Base-by-base conservation (phyloP, 2,113 vertebrate species). In the Piliocolobus tephrosceles region DNA sequence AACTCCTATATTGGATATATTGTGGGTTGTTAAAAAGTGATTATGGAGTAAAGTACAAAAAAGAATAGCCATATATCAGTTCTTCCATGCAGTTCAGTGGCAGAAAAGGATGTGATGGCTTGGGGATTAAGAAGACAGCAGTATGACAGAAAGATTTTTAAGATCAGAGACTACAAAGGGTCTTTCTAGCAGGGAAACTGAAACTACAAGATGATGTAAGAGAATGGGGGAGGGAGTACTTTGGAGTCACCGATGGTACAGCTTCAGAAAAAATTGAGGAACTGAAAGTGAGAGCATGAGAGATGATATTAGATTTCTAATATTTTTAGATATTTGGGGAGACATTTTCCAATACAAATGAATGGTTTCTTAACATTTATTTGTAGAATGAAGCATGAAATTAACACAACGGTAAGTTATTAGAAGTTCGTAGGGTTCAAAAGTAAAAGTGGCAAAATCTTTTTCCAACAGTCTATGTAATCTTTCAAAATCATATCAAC, bases 401-500 rank as follows among this genome's bases (percentile, higher is more conserved):
- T 16, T 52, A 64, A 81, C 13, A 75, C 0, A 80, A 64, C 22
- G 38, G 13, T 52, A 66, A 84, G 13, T 32, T 88, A 13, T 91
- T 45, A 84, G 14, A 94, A 40, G 17, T 20, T 16, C 45, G 52
- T 25, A 40, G 32, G 5, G 2, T 85, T 68, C 55, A 55, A 94
- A 95, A 66, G 57, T 40, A 92, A 94, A 8, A 92, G 16, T 52
- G 70, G 9, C 88, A 58, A 86, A 76, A 89, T 66, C 38, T 84
- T 88, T 88, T 76, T 10, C n/a, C 17, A 90, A 47, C 2, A 87
- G 10, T 55, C 17, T 10, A 9, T 43, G 55, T 68, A 22, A 32
- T 43, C 8, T 61, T 93, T 87, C 30, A 95, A 89, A 89, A n/a
- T 73, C 40, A 43, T 72, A 85, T 57, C 93, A 95, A 86, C 40